Conservation (phyloP, 1,140 invertebrate species). For the Aphelinus atriplicis region DNA sequence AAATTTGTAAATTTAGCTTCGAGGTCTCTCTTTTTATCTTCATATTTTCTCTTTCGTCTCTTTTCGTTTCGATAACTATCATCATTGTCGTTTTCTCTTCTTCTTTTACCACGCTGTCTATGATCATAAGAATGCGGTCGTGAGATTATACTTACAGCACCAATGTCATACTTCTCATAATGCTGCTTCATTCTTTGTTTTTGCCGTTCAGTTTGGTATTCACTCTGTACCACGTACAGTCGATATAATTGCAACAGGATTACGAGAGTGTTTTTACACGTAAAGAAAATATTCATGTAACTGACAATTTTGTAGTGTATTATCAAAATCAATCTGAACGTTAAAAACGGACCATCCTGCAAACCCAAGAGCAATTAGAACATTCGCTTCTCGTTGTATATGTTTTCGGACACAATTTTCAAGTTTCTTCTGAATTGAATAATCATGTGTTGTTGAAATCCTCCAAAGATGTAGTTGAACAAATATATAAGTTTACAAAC, state of each 20-base stretch:
- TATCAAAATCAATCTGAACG: constrained; percentile 84
- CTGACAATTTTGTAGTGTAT: constrained; percentile 87
- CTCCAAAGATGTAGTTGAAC: neutral
- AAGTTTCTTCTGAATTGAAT: neutral
- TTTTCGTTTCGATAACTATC: constrained; percentile 41
- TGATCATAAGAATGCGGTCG: constrained; percentile 56
- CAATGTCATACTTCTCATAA: constrained; percentile 54
- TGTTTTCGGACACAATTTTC: no score
- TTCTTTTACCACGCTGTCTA: constrained; percentile 30
- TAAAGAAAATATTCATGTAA: constrained; percentile 94
- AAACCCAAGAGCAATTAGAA: constrained; percentile 21
- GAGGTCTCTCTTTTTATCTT: constrained; percentile 44
- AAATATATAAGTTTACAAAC: constrained; percentile 32
- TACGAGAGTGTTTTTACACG: constrained; percentile 88
- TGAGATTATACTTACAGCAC: constrained; percentile 71
- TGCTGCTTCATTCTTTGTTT: constrained; percentile 40
- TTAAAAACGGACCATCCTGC: constrained; percentile 84
- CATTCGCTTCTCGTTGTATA: neutral
- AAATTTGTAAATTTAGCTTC: constrained; percentile 52
- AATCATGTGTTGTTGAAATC: neutral
- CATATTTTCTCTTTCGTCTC: constrained; percentile 36
- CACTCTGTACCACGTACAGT: constrained; percentile 80
- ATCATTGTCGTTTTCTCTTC: constrained; percentile 36
- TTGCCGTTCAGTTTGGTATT: constrained; percentile 61
- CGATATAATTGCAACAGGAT: constrained; percentile 87